Base-by-base conservation (phyloP, 2,888 invertebrate species). In the Sarcophaga subvicina region DNA sequence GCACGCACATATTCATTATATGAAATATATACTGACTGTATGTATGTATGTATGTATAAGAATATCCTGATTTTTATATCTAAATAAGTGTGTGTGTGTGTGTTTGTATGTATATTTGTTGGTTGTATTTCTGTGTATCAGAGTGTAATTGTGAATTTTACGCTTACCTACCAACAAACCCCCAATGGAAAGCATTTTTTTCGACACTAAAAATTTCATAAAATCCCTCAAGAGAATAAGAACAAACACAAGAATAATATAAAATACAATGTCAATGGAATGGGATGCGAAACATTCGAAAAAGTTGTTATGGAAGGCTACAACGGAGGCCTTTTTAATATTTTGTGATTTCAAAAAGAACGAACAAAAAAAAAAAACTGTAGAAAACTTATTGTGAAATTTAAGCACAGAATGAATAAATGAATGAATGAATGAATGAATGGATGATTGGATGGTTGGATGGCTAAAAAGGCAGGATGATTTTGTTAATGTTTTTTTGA, bases 111-210 rank as follows among this genome's bases (percentile, higher is more conserved):
- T 27, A 27, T 47, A 17, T 72, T 47, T 2, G 37, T 37, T 27
- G 27, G 37, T 1, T 49, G 17, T 20, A 20, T 77, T 45, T 62
- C 25, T 78, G 59, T 81, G 76, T 85, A 71, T 20, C n/a, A 22
- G 82, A 79, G 80, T 80, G 63, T 80, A 91, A 91, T 92, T 92
- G 92, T 91, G 90, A 92, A 92, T 92, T 92, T 92, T 91, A 92
- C 92, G 92, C 91, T 92, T 91, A 92, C 92, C 92, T 91, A 89
- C 91, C 85, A 89, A 89, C 91, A 91, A 91, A 90, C 91, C 92
- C 91, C 89, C 91, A 80, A 86, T 89, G 87, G 89, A 89, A 90
- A 89, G 83, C 89, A 90, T 89, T 90, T 90, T 25, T 90, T 89
- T 90, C 86, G 80, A 82, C 88, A 82, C 80, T 78, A 81, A 63